Base-by-base conservation (phyloP, 2,888 invertebrate genomes). In the Sphaerophoria rueppellii region DNA sequence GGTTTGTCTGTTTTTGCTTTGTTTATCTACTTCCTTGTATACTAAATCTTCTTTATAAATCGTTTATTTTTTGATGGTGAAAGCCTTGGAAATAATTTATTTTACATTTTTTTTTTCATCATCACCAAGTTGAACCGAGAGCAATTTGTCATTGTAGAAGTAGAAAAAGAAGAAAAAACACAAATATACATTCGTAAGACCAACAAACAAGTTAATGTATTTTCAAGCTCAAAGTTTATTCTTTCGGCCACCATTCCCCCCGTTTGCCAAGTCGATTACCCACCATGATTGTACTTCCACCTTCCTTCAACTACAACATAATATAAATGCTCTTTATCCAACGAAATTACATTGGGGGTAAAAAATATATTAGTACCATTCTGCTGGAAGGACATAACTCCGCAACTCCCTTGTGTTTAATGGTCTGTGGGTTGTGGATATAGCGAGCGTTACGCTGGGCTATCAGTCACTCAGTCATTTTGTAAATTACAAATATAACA, bases 391-490 rank as follows among this genome's bases (percentile, higher is more conserved):
- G 43, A 43, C 43, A 43, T 43, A 43, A 40, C 52, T 6, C 5
- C 63, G 50, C 63, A 74, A 58, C 65, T 77, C 46, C 77, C 69
- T 70, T 69, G 46, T 43, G 37, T 14, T 37, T 65, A 9, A 52
- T 65, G 37, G 37, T 35, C 12, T 32, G n/a, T 35, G 14, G 43
- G 37, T 16, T 43, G 43, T 43, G 9, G 6, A 11, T 4, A 9
- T 43, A 43, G 43, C 9, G 16, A 32, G 9, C 35, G 40, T 14
- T 11, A 24, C 24, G 2, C 24, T 24, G 24, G 58, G 54, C 35
- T 73, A 82, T 73, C 74, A 78, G 58, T 65, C 79, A 75, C 54
- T 61, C 43, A 67, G 75, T 72, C 67, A 74, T 82, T 82, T 70
- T 11, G 63, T 6, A 75, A 65, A 70, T 63, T 73, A 54, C 71